Percentiles rank a stretch among this genome's conserved stretches.
Evolutionary conservation across 2,888 invertebrate species (phyloP).

Genomic region (Steinernema carpocapsae): DNA sequence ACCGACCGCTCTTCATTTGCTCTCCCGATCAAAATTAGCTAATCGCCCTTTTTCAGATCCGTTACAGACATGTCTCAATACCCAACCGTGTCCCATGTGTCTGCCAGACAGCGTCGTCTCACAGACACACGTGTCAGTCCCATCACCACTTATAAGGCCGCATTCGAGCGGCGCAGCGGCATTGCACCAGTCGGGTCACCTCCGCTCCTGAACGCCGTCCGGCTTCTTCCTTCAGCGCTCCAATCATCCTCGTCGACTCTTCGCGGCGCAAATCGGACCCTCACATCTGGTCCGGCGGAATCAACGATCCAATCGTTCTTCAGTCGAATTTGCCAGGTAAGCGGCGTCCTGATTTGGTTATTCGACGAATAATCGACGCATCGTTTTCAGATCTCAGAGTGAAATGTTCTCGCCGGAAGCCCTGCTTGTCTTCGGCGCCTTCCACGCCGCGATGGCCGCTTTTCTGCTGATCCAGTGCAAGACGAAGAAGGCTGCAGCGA

Average conservation of each 20-base stretch:
- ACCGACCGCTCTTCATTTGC: too few species aligned
- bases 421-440: not conserved
- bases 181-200: too few species aligned
- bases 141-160: too few species aligned
- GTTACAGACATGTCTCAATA: too few species aligned
- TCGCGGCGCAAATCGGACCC: not conserved
- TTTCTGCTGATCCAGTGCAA: not conserved
- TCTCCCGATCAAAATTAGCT: too few species aligned
- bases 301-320: not conserved
- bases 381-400: constrained; percentile 8
- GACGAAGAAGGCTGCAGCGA: constrained; percentile 25
- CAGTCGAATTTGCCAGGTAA: constrained; percentile 1
- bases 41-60: too few species aligned
- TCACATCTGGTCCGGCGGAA: constrained; percentile 11
- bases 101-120: too few species aligned
- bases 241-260: constrained; percentile 7
- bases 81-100: too few species aligned
- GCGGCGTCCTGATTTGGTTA: not conserved
- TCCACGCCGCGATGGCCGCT: not conserved
- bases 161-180: too few species aligned
- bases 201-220: not conserved
- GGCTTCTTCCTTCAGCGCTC: not conserved
- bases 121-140: too few species aligned
- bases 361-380: too few species aligned
- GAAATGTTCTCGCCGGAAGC: not conserved